phyloP scores from a whole-genome alignment of 2,797 vertebrate genomes.

The Mastacembelus armatus region DNA sequence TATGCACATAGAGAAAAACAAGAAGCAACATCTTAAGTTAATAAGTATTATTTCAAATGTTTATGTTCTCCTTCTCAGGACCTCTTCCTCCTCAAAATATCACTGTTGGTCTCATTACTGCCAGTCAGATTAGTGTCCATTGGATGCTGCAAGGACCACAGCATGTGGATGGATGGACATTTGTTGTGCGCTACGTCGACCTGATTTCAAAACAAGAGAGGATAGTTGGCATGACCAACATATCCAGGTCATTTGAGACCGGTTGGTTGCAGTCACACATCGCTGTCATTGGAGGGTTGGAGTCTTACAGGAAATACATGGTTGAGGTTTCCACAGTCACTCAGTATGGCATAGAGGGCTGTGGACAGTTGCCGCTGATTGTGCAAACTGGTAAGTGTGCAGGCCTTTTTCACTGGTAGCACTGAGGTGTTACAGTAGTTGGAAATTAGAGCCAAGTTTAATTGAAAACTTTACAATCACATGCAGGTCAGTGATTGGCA shows the following conservation, averaged over 20 bases:
- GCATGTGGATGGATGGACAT: slow-evolving; percentile 76
- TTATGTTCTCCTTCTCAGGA: slow-evolving; percentile 71
- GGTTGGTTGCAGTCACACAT: slow-evolving; percentile 73
- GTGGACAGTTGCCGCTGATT: slow-evolving; percentile 73
- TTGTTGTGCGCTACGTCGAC: slow-evolving; percentile 82
- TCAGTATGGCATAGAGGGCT: slow-evolving; percentile 83
- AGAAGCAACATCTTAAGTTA: neutral
- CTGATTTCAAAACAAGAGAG: slow-evolving; percentile 65
- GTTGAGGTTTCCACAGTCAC: slow-evolving; percentile 85
- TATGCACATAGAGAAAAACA: neutral
- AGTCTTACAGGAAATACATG: slow-evolving; percentile 83
- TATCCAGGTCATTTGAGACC: slow-evolving; percentile 66
- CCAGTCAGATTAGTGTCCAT: slow-evolving; percentile 81
- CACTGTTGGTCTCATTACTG: slow-evolving; percentile 71
- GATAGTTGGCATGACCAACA: slow-evolving; percentile 73
- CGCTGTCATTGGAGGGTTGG: slow-evolving; percentile 73
- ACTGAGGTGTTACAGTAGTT: neutral
- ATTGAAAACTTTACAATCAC: too few species aligned
- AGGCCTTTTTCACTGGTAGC: neutral
- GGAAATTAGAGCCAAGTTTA: too few species aligned
- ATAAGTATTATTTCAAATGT: slow-evolving; percentile 12
- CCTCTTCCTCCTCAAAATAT: slow-evolving; percentile 84
- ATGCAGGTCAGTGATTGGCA: too few species aligned
- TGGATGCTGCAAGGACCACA: slow-evolving; percentile 79
- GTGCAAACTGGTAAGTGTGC: slow-evolving; percentile 85